Conservation (phyloP, 2,888 invertebrate genomes). For the Trissonchulus sp. region DNA sequence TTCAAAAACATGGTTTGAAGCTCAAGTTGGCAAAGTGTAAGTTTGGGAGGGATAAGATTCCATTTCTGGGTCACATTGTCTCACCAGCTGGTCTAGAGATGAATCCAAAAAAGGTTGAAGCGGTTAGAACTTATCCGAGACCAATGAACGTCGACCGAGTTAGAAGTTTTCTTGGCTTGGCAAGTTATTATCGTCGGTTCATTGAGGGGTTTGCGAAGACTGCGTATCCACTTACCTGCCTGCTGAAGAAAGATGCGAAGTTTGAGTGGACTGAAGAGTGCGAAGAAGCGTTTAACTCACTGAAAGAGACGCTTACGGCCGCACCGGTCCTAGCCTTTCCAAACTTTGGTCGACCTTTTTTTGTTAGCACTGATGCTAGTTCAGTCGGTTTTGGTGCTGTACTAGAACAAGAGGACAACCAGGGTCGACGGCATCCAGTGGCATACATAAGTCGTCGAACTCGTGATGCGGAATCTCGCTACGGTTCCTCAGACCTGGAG, state of each 20-base stretch:
- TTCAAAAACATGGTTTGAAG: slow-evolving; percentile 33
- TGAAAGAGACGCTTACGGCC: slow-evolving; percentile 27
- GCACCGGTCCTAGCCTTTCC: slow-evolving; percentile 39
- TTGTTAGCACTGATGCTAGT: slow-evolving; percentile 44
- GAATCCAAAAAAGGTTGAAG: slow-evolving; percentile 40
- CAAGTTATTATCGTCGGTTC: slow-evolving; percentile 46
- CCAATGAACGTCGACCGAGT: slow-evolving; percentile 37
- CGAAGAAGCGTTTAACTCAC: slow-evolving; percentile 27
- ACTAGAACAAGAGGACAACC: slow-evolving; percentile 36
- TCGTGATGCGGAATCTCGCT: slow-evolving; percentile 48
- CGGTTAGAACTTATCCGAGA: slow-evolving; percentile 39
- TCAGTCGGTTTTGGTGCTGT: slow-evolving; percentile 43
- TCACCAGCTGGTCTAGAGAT: slow-evolving; percentile 40
- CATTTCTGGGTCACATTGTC: slow-evolving; percentile 49
- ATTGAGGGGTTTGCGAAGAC: slow-evolving; percentile 25
- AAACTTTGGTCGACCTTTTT: slow-evolving; percentile 39
- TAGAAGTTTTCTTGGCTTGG: slow-evolving; percentile 44
- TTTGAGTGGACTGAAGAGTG: slow-evolving; percentile 36
- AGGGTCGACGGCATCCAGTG: slow-evolving; percentile 35
- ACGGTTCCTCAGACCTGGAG: slow-evolving; percentile 53
- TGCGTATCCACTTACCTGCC: slow-evolving; percentile 12
- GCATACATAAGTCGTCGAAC: slow-evolving; percentile 38
- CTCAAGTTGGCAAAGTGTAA: slow-evolving; percentile 44
- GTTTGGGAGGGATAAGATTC: slow-evolving; percentile 33
- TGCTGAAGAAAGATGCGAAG: neutral